Percentiles rank a stretch among this genome's conserved stretches.
Conservation (phyloP, 2,888 invertebrate species). For the Anagyrus pseudococci region DNA sequence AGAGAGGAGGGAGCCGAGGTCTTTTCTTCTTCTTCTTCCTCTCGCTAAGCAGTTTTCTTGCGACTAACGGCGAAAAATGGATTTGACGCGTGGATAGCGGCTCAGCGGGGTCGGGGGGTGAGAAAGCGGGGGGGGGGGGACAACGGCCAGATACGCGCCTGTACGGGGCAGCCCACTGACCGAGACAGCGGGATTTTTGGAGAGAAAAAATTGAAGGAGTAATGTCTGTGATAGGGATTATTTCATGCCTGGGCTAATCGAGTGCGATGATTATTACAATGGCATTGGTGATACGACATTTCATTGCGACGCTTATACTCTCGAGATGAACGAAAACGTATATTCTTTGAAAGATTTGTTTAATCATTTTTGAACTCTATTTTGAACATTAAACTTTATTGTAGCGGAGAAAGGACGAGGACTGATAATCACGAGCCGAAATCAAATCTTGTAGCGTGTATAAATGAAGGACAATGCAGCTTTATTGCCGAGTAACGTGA, state of each 20-base stretch:
- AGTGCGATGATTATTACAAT: not conserved
- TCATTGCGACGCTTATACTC: too few species aligned
- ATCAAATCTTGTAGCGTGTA: not conserved
- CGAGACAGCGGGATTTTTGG: conserved; percentile 10
- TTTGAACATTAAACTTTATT: not conserved
- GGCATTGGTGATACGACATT: not conserved
- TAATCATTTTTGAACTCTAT: too few species aligned
- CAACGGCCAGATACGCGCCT: not conserved
- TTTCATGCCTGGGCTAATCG: not conserved
- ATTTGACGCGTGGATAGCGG: not conserved
- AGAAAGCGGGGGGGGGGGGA: not conserved
- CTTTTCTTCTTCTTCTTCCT: conserved; percentile 3
- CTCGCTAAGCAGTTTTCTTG: conserved; percentile 17
- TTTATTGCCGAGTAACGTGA: too few species aligned
- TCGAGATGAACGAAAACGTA: too few species aligned
- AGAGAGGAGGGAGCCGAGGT: too few species aligned
- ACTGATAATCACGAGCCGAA: too few species aligned
- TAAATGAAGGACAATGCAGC: not conserved
- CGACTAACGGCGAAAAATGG: not conserved
- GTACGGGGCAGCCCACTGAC: conserved; percentile 14
- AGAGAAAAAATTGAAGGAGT: too few species aligned
- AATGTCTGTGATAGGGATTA: too few species aligned
- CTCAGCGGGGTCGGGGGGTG: not conserved
- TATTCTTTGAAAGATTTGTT: not conserved
- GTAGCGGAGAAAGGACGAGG: too few species aligned